These are phyloP conservation scores for Etia nguti DNA, from an alignment of 2,113 vertebrate genomes.

Conservation along the genomic window DNA sequence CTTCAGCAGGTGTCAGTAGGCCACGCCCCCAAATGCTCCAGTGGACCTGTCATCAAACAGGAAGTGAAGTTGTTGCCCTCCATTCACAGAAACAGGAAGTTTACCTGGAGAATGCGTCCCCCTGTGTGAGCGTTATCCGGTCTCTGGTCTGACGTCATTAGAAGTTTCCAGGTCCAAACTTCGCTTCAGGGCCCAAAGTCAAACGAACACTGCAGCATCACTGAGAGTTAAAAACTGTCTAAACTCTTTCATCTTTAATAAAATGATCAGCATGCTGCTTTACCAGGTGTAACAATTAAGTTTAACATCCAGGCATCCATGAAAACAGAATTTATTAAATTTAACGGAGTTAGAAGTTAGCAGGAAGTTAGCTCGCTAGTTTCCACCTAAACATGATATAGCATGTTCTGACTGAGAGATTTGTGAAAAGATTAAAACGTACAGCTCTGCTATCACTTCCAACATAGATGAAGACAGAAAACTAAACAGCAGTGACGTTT, in stretches of 20 bases:
- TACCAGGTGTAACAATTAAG: too few species aligned
- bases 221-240: too few species aligned
- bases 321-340: too few species aligned
- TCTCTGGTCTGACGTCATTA: neutral
- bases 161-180: neutral
- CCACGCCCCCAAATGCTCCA: neutral
- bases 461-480: fast-evolving
- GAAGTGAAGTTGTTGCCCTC: neutral
- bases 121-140: neutral
- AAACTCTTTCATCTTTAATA: too few species aligned
- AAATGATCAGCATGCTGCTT: too few species aligned
- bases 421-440: fast-evolving
- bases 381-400: neutral
- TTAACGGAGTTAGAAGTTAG: too few species aligned
- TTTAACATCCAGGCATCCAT: too few species aligned
- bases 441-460: neutral
- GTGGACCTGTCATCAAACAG: neutral
- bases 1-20: neutral
- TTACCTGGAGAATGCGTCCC: neutral
- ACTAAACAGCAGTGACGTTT: fast-evolving
- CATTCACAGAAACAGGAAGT: neutral
- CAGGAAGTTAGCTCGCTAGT: neutral
- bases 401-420: neutral
- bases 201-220: too few species aligned
- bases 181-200: too few species aligned